Base-by-base conservation (phyloP, 2,113 vertebrate genomes). In the Misgurnus anguillicaudatus region DNA sequence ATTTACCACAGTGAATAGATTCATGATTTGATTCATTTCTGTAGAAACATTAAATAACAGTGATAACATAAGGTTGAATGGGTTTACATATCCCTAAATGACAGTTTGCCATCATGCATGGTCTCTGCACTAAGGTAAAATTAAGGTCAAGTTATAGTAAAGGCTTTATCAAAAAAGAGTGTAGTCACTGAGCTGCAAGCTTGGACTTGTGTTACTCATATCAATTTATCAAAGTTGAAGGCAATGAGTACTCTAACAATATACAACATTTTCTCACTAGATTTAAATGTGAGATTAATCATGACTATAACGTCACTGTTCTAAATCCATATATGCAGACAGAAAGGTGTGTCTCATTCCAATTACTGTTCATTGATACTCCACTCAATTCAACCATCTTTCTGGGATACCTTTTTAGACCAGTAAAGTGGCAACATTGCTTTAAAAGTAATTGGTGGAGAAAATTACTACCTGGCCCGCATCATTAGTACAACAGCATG, bases 161-260 rank as follows among this genome's bases (percentile, higher is more conserved):
- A 73, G n/a, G 19, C 14, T 58, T 42, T 41, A 60, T n/a, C 14
- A 4, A n/a, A 1, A 21, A 6, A 9, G 53, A 42, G 6, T 42
- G 38, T 11, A 6, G n/a, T 19, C 53, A 57, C 17, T 57, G 53
- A 68, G 47, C 16, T 70, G 58, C 55, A 70, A 77, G 82, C 39
- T 16, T 53, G 16, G 84, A 24, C 78, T 78, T 72, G 75, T 61
- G 42, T 16, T 60, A 36, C 24, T 8, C 17, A 13, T 64, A 57
- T 61, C 31, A 58, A 36, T 57, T 47, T 38, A 71, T 81, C 80
- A 57, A n/a, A 41, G 67, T 31, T 41, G 4, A 64, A 65, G 41
- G 38, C 60, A 51, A 6, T 64, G 67, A 72, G 57, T 19, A 65
- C 38, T 67, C 62, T 80, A 48, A 72, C 78, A 77, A 63, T 77